Percentiles rank a stretch among this genome's conserved stretches.
phyloP scores from a whole-genome alignment of 2,888 invertebrate genomes.

The Siphlonurus alternatus region DNA sequence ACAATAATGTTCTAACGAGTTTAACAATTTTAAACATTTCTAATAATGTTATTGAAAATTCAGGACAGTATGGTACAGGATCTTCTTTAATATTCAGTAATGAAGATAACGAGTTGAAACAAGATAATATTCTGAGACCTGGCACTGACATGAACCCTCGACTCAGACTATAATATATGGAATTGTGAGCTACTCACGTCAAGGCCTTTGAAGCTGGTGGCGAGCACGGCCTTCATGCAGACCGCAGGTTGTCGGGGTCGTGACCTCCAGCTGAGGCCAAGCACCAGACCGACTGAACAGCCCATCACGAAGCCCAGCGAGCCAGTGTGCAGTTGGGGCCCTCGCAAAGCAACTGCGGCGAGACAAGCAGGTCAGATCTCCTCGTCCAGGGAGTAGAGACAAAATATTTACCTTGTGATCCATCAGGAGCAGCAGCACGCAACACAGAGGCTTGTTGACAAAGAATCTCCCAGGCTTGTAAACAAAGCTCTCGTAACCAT shows the following conservation, averaged over 20 bases:
- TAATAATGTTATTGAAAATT: too few relatives aligned
- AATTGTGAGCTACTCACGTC: constrained; percentile 21
- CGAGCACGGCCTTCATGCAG: constrained; percentile 27
- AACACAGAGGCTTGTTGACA: neutral
- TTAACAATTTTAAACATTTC: too few relatives aligned
- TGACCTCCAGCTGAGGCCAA: constrained; percentile 20
- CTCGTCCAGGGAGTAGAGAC: neutral
- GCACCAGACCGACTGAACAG: constrained; percentile 22
- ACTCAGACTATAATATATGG: too few relatives aligned
- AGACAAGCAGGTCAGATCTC: neutral
- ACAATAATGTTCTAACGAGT: constrained; percentile 1
- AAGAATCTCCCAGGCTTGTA: neutral
- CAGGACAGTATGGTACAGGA: too few relatives aligned
- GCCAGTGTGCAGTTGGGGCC: constrained; percentile 20
- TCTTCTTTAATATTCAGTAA: too few relatives aligned
- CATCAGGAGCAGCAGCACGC: neutral
- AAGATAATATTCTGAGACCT: too few relatives aligned
- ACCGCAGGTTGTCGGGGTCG: constrained; percentile 18
- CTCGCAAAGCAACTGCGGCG: neutral
- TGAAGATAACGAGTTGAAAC: too few relatives aligned
- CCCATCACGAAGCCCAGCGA: constrained; percentile 25
- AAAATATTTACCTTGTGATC: neutral
- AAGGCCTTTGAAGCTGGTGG: constrained; percentile 23
- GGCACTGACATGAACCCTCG: too few relatives aligned
- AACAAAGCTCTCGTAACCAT: neutral